A percentile compares a stretch with the other conserved stretches of the same genome.
phyloP scores from a whole-genome alignment of 2,888 invertebrate species.

The Antheraea assamensis region DNA sequence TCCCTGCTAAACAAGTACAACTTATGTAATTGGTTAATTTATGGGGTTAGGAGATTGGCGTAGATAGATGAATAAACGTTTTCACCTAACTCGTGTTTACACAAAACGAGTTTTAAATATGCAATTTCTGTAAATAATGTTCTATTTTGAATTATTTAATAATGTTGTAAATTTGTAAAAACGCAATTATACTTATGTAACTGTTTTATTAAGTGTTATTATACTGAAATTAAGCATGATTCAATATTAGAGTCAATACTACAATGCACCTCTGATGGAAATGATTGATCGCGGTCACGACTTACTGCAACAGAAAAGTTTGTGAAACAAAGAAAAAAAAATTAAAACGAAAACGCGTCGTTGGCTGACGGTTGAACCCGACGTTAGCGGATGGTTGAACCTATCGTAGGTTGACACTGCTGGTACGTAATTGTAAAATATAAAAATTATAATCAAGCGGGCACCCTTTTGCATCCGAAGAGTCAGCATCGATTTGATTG shows the following conservation, averaged over 20 bases:
- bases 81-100: background rate
- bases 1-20: slow-evolving; percentile 5
- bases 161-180: background rate
- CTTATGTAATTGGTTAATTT: slow-evolving; percentile 12
- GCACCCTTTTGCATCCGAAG: no score
- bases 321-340: no score
- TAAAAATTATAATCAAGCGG: no score
- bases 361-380: no score
- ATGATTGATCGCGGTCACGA: no score
- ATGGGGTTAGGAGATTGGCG: background rate
- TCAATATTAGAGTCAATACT: background rate
- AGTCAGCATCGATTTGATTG: no score
- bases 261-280: background rate
- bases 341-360: no score
- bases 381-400: no score
- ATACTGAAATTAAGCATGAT: background rate
- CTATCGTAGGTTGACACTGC: no score
- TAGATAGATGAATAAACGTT: slow-evolving; percentile 10
- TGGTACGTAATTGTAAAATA: no score
- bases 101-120: background rate
- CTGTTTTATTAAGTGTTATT: background rate
- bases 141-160: background rate
- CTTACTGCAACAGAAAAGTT: no score
- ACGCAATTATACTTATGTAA: background rate
- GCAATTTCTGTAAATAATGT: background rate